Base-by-base conservation (phyloP, 2,797 vertebrate species). In the Syncerus caffer region DNA sequence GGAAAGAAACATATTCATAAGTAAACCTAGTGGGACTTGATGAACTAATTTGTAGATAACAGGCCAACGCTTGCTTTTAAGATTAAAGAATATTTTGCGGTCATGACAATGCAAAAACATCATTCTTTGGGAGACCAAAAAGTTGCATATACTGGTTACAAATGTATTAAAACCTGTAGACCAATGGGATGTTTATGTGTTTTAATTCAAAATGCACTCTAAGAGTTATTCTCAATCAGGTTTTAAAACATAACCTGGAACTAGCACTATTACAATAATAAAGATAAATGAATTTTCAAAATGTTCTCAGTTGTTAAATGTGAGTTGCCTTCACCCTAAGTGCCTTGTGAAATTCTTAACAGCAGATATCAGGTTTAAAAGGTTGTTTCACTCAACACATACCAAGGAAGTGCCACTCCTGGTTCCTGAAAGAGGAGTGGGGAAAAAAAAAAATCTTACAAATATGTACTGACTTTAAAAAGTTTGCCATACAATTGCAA, bases 201-300 rank as follows among this genome's bases (percentile, higher is more conserved):
- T 58, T 95, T 53, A 85, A 74, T 76, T 95, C 29, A 91, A 89
- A 93, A 74, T 80, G 31, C 27, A 90, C 21, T 51, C 14, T 85
- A 62, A 87, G 8, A 31, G 27, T 95, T 86, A 89, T 45, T 83
- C 47, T 95, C 34, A 88, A 71, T 93, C 25, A 64, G 7, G 10
- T 78, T 93, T 93, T 60, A 96, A 93, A 96, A 87, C 4, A 74
- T n/a, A 95, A 89, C 31, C 27, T 85, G 50, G 57, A 92, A 86
- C 38, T 45, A 93, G 47, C 47, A 76, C 82, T n/a, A 96, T 84
- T 88, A 38, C 0, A 90, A 74, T 67, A 83, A n/a, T 62, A 80
- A 85, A 42, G 16, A 71, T 9, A 76, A 19, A 0, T 57, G 27
- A 55, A 93, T 78, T 94, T 83, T 38, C 85, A 64, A 64, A 27